Evolutionary conservation across 2,113 vertebrate genomes (phyloP).

Genomic region (Hystrix cristata): DNA sequence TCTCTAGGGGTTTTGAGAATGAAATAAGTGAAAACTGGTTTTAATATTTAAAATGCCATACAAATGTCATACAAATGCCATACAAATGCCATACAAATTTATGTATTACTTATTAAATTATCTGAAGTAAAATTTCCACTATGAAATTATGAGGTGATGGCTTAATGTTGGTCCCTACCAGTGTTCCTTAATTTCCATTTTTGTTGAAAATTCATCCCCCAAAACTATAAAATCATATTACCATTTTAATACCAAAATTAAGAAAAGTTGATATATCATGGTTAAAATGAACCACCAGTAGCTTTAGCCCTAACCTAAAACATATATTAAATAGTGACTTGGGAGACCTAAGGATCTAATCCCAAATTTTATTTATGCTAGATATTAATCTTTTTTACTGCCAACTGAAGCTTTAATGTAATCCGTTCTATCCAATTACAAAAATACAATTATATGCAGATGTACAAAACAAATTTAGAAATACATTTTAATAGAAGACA

Average conservation of each 20-base stretch:
- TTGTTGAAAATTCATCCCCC: neutral
- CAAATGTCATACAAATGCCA: neutral
- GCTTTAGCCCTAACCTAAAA: neutral
- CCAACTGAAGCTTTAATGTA: neutral
- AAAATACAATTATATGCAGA: neutral
- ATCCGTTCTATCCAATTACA: neutral
- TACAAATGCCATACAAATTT: neutral
- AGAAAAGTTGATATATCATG: neutral
- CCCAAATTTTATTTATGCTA: neutral
- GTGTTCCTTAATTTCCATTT: neutral
- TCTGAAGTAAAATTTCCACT: neutral
- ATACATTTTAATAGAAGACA: neutral
- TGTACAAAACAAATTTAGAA: conserved; percentile 26
- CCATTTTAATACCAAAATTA: neutral
- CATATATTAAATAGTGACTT: neutral
- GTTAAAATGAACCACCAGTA: neutral
- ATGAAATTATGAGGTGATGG: neutral
- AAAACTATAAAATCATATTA: neutral
- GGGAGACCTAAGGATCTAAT: neutral
- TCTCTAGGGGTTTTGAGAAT: neutral
- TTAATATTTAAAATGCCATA: conserved; percentile 18
- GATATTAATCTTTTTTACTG: neutral
- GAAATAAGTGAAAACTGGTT: neutral
- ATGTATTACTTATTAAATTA: neutral
- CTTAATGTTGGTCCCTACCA: neutral